These are phyloP conservation scores for Peromyscus aztecus DNA, from an alignment of 2,797 vertebrate species.

Conservation along the genomic window DNA sequence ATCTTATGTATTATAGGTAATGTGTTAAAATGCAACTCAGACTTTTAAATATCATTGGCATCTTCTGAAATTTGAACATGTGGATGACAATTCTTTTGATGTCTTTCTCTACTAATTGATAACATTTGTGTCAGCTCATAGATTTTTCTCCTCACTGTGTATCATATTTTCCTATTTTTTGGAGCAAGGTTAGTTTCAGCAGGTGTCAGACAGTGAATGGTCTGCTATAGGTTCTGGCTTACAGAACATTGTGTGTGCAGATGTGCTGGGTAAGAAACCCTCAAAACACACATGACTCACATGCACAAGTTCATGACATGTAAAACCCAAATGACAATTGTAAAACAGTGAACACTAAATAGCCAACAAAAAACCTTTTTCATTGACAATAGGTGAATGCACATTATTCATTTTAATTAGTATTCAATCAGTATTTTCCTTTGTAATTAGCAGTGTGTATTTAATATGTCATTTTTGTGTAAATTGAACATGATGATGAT, in stretches of 20 bases:
- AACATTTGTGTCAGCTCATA: not conserved
- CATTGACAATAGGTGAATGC: not conserved
- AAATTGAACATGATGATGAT: conserved; percentile 57
- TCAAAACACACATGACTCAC: conserved; percentile 27
- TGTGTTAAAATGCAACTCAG: conserved; percentile 36
- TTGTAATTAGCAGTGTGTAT: conserved; percentile 31
- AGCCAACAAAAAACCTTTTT: not conserved
- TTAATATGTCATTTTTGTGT: conserved; percentile 40
- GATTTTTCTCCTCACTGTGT: not conserved
- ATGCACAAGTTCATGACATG: not conserved
- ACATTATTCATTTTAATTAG: conserved; percentile 37
- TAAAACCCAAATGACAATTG: not conserved
- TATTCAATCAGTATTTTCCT: conserved; percentile 31
- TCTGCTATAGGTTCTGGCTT: not conserved
- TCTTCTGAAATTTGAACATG: conserved; percentile 35
- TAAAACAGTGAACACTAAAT: not conserved
- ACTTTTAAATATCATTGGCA: conserved; percentile 24
- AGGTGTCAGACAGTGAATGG: not conserved
- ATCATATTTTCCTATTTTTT: not conserved
- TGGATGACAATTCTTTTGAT: not conserved
- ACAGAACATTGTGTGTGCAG: not conserved
- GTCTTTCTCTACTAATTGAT: not conserved
- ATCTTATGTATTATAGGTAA: not conserved
- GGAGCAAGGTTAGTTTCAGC: not conserved
- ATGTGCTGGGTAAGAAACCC: not conserved